Conservation (phyloP, 2,113 vertebrate species). For the Lepus europaeus region DNA sequence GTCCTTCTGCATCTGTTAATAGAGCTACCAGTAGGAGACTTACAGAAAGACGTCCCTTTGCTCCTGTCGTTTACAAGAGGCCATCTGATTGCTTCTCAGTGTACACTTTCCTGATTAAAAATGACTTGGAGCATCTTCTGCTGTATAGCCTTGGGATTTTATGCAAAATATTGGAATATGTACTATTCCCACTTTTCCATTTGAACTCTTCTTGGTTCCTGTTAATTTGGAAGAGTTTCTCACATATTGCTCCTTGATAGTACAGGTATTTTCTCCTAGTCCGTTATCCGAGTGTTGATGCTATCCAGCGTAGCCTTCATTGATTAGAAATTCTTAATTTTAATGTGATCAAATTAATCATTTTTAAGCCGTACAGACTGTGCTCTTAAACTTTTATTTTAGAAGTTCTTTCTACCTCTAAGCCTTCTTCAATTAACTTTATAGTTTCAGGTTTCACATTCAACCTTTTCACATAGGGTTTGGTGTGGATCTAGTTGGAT, state of each 20-base stretch:
- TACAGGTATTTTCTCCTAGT: not conserved
- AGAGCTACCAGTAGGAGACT: not conserved
- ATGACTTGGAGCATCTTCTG: not conserved
- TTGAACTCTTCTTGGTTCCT: not conserved
- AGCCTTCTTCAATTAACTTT: not conserved
- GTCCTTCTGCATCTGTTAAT: not conserved
- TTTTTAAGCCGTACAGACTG: not conserved
- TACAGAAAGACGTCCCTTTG: not conserved
- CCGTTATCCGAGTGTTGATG: not conserved
- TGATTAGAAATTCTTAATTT: conserved; percentile 36
- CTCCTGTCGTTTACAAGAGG: not conserved
- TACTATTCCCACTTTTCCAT: not conserved
- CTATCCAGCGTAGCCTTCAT: not conserved
- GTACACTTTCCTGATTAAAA: not conserved
- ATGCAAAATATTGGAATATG: not conserved
- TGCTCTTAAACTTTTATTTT: not conserved
- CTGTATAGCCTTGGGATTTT: not conserved
- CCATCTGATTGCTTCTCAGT: not conserved
- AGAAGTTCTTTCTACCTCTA: not conserved
- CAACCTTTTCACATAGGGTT: not conserved
- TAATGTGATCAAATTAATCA: not conserved
- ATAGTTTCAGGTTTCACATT: not conserved
- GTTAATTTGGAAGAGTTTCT: not conserved
- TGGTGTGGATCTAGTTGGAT: not conserved
- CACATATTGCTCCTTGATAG: not conserved